phyloP scores from a whole-genome alignment of 2,797 vertebrate genomes.

The Okamejei kenojei region DNA sequence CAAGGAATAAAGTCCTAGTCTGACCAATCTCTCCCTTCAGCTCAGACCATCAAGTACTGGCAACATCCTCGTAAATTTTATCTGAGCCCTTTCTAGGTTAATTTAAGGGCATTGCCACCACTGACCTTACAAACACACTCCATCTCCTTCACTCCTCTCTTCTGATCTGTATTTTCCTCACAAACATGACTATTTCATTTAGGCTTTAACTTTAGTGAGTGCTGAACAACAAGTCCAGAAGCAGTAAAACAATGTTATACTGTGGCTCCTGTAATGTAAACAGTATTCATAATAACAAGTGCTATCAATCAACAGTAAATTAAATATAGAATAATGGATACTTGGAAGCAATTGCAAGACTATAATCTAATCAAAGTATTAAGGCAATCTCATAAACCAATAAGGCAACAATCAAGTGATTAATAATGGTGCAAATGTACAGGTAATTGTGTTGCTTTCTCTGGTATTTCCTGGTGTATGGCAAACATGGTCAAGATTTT shows the following conservation, averaged over 20 bases:
- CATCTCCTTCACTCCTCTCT: not conserved
- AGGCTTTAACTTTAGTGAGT: not conserved
- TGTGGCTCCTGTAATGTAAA: not conserved
- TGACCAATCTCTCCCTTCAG: too few relatives aligned
- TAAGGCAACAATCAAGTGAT: constrained; percentile 24
- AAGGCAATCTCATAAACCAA: constrained; percentile 11
- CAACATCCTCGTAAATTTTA: too few relatives aligned
- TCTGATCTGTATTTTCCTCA: not conserved
- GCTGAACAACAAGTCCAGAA: not conserved
- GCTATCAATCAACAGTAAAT: constrained; percentile 18
- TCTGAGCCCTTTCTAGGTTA: too few relatives aligned
- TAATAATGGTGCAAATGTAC: not conserved
- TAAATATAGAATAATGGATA: constrained; percentile 21
- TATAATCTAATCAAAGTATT: constrained; percentile 1
- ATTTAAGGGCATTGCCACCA: not conserved
- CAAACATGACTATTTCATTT: not conserved
- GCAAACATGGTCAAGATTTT: not conserved
- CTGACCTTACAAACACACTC: not conserved
- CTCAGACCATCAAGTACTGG: too few relatives aligned
- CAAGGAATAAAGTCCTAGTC: too few relatives aligned
- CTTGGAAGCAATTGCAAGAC: constrained; percentile 11
- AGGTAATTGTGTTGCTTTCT: not conserved
- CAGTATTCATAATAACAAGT: constrained; percentile 11
- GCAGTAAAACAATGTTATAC: not conserved
- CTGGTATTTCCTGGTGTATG: not conserved